Base-by-base conservation (phyloP, 1,140 invertebrate genomes). In the Drosophila erecta region DNA sequence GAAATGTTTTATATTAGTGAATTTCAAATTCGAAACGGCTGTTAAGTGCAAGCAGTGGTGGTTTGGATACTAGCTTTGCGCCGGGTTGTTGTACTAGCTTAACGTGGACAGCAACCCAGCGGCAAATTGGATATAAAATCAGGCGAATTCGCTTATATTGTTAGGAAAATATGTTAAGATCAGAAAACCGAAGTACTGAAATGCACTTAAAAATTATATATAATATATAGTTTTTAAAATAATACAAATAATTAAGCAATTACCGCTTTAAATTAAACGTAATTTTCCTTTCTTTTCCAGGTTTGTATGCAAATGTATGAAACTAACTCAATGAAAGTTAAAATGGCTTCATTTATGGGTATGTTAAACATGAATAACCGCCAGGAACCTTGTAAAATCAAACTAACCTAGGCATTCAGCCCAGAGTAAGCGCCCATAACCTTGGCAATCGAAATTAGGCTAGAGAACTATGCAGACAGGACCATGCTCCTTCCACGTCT, bases 361-460 rank as follows among this genome's bases (percentile, higher is more conserved):
- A 85, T 55, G 76, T 76, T 64, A 59, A 43, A 33, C 3, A 14
- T 41, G 20, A 6, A 14, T 11, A 27, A 11, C 6, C 24, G 17
- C 22, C 14, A 24, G n/a, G 7, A 30, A 7, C 20, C 15, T 33
- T 15, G 15, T n/a, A 10, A 27, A 22, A 37, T 27, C 11, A 17
- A 37, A 11, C 50, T 38, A 61, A 49, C 72, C 59, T 65, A 53
- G 33, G 27, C 10, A 50, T 58, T 64, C 12, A 35, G 11, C 2
- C 20, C 5, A 64, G 61, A 58, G 49, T 57, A 37, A 11, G 3
- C 24, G 1, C 43, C 43, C 14, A 75, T 65, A 86, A 86, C 81
- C 81, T 86, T 86, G 81, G 47, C 81, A 76, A 79, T 86, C 74
- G 74, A 81, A 78, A 78, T 74, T 83, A 79, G 85, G 59, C 57